These are phyloP conservation scores for Phortica okadai DNA, from an alignment of 2,888 invertebrate genomes.

Conservation along the genomic window DNA sequence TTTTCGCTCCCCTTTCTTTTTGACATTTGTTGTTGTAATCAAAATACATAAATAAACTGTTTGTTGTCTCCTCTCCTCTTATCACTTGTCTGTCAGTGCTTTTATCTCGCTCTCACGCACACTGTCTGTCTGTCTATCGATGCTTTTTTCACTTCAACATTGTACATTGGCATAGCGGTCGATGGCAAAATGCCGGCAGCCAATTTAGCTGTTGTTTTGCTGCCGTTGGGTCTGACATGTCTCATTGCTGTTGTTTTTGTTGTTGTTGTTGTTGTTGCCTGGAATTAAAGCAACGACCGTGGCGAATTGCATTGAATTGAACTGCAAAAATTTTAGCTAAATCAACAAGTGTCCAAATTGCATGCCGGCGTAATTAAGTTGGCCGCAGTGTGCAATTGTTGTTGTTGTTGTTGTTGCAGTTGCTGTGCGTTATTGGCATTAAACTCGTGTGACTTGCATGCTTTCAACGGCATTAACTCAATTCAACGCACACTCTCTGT, in stretches of 20 bases:
- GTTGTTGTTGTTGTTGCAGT: neutral
- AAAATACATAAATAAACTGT: neutral
- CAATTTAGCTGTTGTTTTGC: neutral
- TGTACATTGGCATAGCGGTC: too few relatives aligned
- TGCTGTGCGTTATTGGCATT: constrained; percentile 7
- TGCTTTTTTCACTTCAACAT: too few relatives aligned
- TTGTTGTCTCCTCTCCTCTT: neutral
- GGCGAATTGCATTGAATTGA: neutral
- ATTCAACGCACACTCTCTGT: neutral
- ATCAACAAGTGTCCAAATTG: constrained; percentile 23
- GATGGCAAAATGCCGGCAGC: neutral
- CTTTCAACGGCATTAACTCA: neutral
- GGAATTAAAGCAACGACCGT: constrained; percentile 16
- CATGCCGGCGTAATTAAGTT: constrained; percentile 29
- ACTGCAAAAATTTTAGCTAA: neutral
- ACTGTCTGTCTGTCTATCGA: neutral
- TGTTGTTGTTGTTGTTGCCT: neutral
- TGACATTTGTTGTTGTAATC: too few relatives aligned
- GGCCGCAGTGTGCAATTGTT: neutral
- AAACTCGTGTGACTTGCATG: constrained; percentile 16
- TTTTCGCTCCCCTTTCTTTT: too few relatives aligned
- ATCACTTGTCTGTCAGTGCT: neutral
- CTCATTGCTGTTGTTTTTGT: neutral
- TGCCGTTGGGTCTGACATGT: neutral
- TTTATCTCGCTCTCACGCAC: neutral